Conservation (phyloP, 2,113 vertebrate genomes). For the Oceanites oceanicus region DNA sequence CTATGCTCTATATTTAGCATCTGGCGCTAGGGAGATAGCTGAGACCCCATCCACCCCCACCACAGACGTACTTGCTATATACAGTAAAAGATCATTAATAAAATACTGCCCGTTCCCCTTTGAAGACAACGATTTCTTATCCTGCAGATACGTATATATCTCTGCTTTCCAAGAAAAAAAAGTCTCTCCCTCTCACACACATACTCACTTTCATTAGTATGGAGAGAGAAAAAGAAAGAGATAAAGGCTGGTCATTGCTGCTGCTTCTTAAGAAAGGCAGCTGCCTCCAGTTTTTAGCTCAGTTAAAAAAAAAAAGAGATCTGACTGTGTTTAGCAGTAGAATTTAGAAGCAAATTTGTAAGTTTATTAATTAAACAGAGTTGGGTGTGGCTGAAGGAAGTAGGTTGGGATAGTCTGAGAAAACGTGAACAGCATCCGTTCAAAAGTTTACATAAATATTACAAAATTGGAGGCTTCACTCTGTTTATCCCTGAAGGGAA, state of each 20-base stretch:
- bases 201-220: neutral
- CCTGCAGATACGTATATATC: neutral
- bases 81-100: neutral
- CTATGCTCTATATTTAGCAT: neutral
- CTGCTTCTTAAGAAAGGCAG: neutral
- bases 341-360: neutral
- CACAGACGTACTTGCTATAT: neutral
- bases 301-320: neutral
- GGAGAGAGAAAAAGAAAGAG: accelerated
- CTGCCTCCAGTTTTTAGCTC: neutral
- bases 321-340: neutral
- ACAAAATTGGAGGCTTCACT: neutral
- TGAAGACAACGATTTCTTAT: neutral
- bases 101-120: neutral
- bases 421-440: neutral
- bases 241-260: neutral
- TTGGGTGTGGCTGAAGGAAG: neutral
- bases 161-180: neutral
- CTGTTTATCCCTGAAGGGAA: slow-evolving; percentile 15
- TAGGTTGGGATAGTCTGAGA: neutral
- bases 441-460: slow-evolving; percentile 1
- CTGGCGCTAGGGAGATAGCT: neutral
- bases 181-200: no score
- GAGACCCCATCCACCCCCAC: neutral
- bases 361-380: neutral